These are phyloP conservation scores for Irena cyanogastra DNA, from an alignment of 2,113 vertebrate species.

Conservation along the genomic window DNA sequence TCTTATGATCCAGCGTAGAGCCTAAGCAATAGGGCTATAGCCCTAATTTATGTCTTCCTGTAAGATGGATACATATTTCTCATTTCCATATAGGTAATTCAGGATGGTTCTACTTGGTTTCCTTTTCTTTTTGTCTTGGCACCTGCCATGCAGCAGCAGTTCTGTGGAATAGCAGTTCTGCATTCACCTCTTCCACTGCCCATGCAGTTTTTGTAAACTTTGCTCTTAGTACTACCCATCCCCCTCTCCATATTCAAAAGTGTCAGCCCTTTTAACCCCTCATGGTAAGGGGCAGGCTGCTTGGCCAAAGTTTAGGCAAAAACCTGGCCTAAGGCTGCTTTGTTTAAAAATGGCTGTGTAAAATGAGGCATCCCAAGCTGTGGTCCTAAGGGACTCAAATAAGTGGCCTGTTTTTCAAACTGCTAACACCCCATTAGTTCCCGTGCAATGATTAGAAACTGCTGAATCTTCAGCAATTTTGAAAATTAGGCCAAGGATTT, in stretches of 20 bases:
- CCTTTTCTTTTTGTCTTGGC: background rate
- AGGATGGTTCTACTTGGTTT: background rate
- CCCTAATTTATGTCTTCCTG: background rate
- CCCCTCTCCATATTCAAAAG: background rate
- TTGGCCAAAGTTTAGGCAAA: background rate
- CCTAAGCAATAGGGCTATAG: background rate
- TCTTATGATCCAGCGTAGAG: background rate
- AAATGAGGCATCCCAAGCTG: background rate
- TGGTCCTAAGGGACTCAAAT: background rate
- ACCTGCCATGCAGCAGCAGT: background rate
- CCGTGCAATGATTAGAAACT: conserved; percentile 6
- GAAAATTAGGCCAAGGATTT: conserved; percentile 14
- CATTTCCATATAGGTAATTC: background rate
- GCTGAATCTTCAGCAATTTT: conserved; percentile 43
- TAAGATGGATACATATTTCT: background rate
- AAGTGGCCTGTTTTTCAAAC: background rate
- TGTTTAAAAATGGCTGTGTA: background rate
- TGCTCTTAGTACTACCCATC: background rate
- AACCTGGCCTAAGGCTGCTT: background rate
- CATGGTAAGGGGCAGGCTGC: background rate
- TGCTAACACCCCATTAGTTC: background rate
- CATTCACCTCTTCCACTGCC: background rate
- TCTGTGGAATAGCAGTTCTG: background rate
- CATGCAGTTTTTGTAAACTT: background rate
- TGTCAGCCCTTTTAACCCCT: background rate